Percentiles rank a stretch among this genome's conserved stretches.
Evolutionary conservation across 1,140 invertebrate species (phyloP).

Genomic region (Charaxes varanes): DNA sequence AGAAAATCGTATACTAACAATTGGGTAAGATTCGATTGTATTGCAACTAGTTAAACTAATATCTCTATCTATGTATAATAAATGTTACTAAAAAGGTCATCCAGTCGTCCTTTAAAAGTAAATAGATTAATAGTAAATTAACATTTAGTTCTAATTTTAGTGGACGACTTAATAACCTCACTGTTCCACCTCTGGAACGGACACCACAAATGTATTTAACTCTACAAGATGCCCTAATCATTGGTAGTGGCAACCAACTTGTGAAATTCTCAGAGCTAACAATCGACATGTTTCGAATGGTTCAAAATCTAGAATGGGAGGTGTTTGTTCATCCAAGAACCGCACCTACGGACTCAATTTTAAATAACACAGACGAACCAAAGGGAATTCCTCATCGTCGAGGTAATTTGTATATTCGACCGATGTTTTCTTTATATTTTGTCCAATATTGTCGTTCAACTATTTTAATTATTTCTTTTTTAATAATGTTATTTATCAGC

Average conservation of each 20-base stretch:
- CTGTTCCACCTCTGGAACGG: conserved; percentile 91
- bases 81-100: too few species aligned
- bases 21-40: conserved; percentile 85
- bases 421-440: too few species aligned
- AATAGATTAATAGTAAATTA: too few species aligned
- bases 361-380: conserved; percentile 79
- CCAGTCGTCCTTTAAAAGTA: too few species aligned
- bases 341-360: conserved; percentile 88
- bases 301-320: conserved; percentile 95
- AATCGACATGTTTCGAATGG: conserved; percentile 98
- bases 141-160: conserved; percentile 11
- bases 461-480: too few species aligned
- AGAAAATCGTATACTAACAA: conserved; percentile 83
- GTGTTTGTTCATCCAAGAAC: conserved; percentile 67
- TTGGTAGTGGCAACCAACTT: conserved; percentile 95
- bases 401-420: too few species aligned
- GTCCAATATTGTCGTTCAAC: too few species aligned
- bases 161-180: conserved; percentile 45
- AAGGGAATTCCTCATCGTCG: conserved; percentile 2
- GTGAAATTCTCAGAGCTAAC: conserved; percentile 98
- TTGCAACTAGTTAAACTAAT: too few species aligned
- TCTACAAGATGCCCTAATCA: conserved; percentile 95
- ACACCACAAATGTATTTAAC: conserved; percentile 89
- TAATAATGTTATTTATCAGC: too few species aligned
- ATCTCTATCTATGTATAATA: too few species aligned